Evolutionary conservation across 1,140 invertebrate genomes (phyloP).

Genomic region (Cyclargus thomasi): DNA sequence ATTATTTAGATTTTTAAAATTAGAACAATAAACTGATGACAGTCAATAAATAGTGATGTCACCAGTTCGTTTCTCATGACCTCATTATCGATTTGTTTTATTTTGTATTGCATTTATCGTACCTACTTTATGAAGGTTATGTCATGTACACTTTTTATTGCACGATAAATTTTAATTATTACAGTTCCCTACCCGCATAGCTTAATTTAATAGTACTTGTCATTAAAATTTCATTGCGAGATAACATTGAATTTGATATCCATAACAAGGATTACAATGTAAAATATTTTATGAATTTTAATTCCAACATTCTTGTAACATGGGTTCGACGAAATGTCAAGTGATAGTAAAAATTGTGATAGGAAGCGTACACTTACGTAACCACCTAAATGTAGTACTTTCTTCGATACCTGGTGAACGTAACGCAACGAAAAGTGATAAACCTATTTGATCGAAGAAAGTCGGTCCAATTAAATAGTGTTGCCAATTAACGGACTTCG

Average conservation of each 20-base stretch:
- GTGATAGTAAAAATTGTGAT: background rate
- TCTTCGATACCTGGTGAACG: background rate
- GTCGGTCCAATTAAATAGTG: background rate
- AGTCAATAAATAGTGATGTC: background rate
- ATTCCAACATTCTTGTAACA: background rate
- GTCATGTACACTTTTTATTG: background rate
- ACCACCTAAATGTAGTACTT: background rate
- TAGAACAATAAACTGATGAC: background rate
- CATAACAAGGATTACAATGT: background rate
- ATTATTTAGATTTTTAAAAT: background rate
- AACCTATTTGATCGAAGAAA: background rate
- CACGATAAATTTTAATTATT: background rate
- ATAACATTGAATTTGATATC: background rate
- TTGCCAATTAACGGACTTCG: background rate
- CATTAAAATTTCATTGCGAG: background rate
- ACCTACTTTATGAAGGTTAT: constrained; percentile 2
- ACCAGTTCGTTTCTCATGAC: background rate
- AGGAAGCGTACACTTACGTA: background rate
- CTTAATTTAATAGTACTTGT: background rate
- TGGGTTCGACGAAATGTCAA: no score
- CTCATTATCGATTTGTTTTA: background rate
- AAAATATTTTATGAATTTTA: background rate
- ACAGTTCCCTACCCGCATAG: background rate
- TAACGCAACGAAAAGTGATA: background rate
- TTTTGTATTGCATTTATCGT: background rate